A percentile compares a stretch with the other conserved stretches of the same genome.
phyloP scores from a whole-genome alignment of 37 sponge, comb jelly and placozoan species.

The Ephydatia muelleri region DNA sequence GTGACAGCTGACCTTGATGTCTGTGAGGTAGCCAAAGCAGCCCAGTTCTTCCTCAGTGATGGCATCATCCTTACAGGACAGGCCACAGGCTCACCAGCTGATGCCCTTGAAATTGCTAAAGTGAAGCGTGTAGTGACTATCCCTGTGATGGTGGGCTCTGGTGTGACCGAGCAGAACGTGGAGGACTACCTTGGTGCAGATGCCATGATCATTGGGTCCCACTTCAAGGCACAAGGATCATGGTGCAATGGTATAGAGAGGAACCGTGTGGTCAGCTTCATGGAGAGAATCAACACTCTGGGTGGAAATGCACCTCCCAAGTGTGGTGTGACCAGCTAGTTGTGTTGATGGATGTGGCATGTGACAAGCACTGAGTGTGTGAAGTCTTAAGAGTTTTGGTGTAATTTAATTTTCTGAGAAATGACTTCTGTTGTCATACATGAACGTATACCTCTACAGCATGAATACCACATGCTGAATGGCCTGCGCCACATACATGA shows the following conservation, averaged over 20 bases:
- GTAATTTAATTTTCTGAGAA: no score
- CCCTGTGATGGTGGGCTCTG: conserved; percentile 87
- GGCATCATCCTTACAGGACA: conserved; percentile 83
- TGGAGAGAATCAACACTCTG: conserved; percentile 38
- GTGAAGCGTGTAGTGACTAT: conserved; percentile 30
- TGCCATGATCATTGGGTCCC: conserved; percentile 87
- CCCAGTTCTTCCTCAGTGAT: conserved; percentile 87
- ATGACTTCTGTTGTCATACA: no score
- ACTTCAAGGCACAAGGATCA: conserved; percentile 78
- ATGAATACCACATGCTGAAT: no score
- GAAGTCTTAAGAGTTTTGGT: not conserved
- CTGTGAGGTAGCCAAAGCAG: conserved; percentile 71
- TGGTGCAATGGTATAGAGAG: conserved; percentile 69
- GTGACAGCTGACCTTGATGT: conserved; percentile 76
- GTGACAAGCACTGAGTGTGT: not conserved
- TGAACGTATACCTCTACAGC: no score
- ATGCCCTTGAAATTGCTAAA: conserved; percentile 21
- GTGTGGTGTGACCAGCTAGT: no score
- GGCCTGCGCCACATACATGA: no score
- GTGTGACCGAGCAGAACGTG: conserved; percentile 78
- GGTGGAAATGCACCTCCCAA: not conserved
- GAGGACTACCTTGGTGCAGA: conserved; percentile 33
- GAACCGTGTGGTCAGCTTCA: conserved; percentile 52
- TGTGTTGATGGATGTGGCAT: no score
- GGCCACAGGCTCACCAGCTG: conserved; percentile 68